phyloP scores from a whole-genome alignment of 2,113 vertebrate genomes.

The Felis chaus region DNA sequence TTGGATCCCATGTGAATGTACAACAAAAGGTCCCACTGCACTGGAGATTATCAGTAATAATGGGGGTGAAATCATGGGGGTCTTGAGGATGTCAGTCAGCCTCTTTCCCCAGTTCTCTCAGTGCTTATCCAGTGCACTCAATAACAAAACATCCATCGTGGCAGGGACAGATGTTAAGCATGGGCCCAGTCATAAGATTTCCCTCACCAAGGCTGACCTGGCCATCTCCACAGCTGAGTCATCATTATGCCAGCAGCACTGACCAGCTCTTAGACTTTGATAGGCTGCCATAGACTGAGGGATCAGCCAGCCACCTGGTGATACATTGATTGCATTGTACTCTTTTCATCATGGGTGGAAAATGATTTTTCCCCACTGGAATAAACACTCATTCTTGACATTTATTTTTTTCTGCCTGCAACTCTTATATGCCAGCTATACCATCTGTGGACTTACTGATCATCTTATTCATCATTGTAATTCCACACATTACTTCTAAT shows the following conservation, averaged over 20 bases:
- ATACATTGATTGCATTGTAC: slow-evolving; percentile 20
- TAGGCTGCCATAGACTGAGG: background rate
- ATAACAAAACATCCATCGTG: background rate
- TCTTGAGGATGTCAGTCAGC: background rate
- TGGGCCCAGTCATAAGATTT: background rate
- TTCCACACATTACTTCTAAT: background rate
- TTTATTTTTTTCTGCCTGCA: background rate
- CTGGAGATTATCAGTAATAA: background rate
- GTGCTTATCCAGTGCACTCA: background rate
- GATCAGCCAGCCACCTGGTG: background rate
- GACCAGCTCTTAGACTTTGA: background rate
- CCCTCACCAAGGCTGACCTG: background rate
- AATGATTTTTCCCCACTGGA: slow-evolving; percentile 45
- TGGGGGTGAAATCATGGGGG: background rate
- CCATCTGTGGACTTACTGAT: background rate
- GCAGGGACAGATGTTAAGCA: background rate
- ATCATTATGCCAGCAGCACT: background rate
- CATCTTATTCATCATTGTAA: background rate
- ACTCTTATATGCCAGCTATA: background rate
- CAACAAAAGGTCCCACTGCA: background rate
- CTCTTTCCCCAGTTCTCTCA: background rate
- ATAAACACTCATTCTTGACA: slow-evolving; percentile 19
- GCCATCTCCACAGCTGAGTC: background rate
- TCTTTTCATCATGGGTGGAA: background rate
- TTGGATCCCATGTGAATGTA: background rate